These are phyloP conservation scores for Girardinichthys multiradiatus DNA, from an alignment of 2,113 vertebrate genomes.

Conservation along the genomic window DNA sequence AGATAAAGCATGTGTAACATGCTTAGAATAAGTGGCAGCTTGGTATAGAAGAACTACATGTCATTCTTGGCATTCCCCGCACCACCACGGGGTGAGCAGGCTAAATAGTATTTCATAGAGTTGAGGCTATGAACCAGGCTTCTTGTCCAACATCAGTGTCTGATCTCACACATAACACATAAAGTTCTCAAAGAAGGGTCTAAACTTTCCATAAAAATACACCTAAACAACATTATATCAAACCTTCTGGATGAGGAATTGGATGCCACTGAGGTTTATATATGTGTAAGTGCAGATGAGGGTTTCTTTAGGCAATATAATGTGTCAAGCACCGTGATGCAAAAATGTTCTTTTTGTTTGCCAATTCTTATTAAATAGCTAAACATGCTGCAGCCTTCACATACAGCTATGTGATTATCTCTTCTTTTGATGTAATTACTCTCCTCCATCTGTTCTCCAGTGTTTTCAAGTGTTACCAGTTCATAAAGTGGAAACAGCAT, in stretches of 20 bases:
- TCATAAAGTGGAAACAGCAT: constrained; percentile 15
- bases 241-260: neutral
- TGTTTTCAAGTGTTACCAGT: constrained; percentile 7
- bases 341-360: neutral
- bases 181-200: too few relatives aligned
- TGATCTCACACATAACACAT: too few relatives aligned
- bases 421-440: neutral
- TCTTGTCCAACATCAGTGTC: too few relatives aligned
- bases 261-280: neutral
- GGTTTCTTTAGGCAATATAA: neutral
- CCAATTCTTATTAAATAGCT: constrained; percentile 14
- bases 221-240: too few relatives aligned
- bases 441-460: constrained; percentile 11
- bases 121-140: too few relatives aligned
- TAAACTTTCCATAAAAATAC: too few relatives aligned
- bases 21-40: too few relatives aligned
- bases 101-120: too few relatives aligned
- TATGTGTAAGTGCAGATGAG: neutral
- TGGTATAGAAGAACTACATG: too few relatives aligned
- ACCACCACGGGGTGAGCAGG: too few relatives aligned
- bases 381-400: constrained; percentile 9
- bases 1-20: too few relatives aligned
- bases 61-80: too few relatives aligned
- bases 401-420: neutral
- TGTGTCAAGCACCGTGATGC: neutral